Percentiles rank a stretch among this genome's conserved stretches.
phyloP scores from a whole-genome alignment of 2,113 vertebrate species.

The Sclerurus mexicanus region DNA sequence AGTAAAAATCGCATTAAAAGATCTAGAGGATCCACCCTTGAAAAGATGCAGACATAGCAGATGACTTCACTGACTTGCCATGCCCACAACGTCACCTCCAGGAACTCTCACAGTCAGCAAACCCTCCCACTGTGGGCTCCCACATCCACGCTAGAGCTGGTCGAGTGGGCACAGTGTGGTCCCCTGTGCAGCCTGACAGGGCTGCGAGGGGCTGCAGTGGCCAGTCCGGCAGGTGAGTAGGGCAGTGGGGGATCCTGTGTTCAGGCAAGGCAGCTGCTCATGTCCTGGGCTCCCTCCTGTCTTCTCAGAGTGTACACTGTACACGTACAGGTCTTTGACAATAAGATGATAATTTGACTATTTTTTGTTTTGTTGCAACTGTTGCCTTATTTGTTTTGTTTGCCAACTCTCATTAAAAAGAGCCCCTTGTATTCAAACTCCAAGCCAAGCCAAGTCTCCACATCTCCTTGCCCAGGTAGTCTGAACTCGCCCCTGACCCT shows the following conservation, averaged over 20 bases:
- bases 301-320: background rate
- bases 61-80: background rate
- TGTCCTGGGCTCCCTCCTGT: background rate
- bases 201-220: background rate
- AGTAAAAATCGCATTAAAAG: background rate
- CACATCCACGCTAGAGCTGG: rapidly evolving
- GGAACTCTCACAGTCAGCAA: background rate
- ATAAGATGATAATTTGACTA: background rate
- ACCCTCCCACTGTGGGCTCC: background rate
- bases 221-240: rapidly evolving
- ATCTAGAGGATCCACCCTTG: background rate
- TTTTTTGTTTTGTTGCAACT: background rate
- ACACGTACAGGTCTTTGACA: background rate
- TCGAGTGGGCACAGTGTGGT: rapidly evolving
- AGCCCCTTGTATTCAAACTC: background rate
- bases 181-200: background rate
- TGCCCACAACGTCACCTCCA: background rate
- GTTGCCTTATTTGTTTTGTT: background rate
- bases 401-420: background rate
- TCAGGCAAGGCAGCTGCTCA: background rate
- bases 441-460: background rate
- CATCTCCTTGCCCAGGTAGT: background rate
- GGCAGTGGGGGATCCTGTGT: background rate
- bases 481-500: background rate
- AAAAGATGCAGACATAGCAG: background rate